phyloP scores from a whole-genome alignment of 2,113 vertebrate species.

The Protomyctophum bolini region DNA sequence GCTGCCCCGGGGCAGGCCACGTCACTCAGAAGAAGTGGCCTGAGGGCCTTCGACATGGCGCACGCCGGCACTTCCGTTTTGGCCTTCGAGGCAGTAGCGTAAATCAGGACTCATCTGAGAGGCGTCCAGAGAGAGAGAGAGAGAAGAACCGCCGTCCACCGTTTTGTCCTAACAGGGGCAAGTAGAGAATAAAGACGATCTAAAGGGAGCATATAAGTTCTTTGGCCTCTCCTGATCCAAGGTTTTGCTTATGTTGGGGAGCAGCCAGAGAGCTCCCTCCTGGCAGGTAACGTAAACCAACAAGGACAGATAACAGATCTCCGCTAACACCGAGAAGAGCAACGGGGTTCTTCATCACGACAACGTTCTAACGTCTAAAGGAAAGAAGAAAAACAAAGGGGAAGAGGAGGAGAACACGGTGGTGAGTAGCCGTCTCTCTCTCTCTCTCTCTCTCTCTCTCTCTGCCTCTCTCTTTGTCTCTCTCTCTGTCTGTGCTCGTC shows the following conservation, averaged over 20 bases:
- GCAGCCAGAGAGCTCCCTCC: background rate
- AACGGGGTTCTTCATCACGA: no score
- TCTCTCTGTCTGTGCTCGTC: no score
- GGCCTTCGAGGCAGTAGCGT: slow-evolving; percentile 19
- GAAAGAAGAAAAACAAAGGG: slow-evolving; percentile 2
- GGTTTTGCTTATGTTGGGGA: background rate
- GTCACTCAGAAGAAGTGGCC: background rate
- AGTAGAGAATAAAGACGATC: slow-evolving; percentile 5
- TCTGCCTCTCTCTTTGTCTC: background rate
- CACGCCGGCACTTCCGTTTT: background rate
- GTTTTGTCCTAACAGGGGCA: background rate
- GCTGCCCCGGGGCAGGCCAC: background rate
- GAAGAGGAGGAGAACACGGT: slow-evolving; percentile 47
- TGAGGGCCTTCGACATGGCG: background rate
- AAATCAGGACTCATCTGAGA: slow-evolving; percentile 4
- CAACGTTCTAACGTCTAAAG: no score
- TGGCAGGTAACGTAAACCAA: background rate
- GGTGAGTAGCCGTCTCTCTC: slow-evolving; percentile 43
- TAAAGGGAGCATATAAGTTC: slow-evolving; percentile 8
- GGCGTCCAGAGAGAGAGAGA: slow-evolving; percentile 11
- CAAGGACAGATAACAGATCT: background rate
- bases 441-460: background rate
- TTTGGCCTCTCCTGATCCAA: background rate
- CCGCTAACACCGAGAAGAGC: background rate
- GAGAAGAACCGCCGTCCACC: background rate